A percentile compares a stretch with the other conserved stretches of the same genome.
These are phyloP conservation scores for Dicyrtomina minuta DNA, from an alignment of 2,888 invertebrate species.

Conservation along the genomic window DNA sequence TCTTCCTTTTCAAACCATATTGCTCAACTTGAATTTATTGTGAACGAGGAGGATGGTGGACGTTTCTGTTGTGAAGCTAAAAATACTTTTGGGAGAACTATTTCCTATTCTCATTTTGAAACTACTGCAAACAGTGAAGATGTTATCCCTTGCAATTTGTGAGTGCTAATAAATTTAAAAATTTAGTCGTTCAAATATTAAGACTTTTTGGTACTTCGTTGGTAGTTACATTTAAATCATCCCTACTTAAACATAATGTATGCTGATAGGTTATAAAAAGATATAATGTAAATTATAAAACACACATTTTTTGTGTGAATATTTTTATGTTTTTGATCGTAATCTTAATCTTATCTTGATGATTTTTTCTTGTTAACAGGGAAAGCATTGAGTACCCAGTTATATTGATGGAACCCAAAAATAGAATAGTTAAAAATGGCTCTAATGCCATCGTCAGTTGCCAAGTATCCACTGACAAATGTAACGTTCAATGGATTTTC, in stretches of 20 bases:
- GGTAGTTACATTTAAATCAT: no score
- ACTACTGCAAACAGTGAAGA: conserved; percentile 4
- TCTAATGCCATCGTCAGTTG: conserved; percentile 33
- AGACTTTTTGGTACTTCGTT: no score
- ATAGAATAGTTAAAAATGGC: conserved; percentile 32
- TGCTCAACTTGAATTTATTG: conserved; percentile 62
- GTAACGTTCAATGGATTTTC: conserved; percentile 31
- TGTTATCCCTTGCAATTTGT: conserved; percentile 32
- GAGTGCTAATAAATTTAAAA: no score
- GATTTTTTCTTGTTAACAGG: conserved; percentile 11
- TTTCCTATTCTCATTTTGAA: conserved; percentile 32
- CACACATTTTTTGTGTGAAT: no score
- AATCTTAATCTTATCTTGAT: no score
- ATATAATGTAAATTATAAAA: no score
- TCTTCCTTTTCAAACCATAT: conserved; percentile 20
- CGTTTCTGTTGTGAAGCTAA: conserved; percentile 68
- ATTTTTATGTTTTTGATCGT: no score
- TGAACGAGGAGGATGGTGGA: conserved; percentile 67
- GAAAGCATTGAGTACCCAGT: conserved; percentile 19
- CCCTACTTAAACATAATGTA: no score
- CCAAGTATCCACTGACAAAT: conserved; percentile 32
- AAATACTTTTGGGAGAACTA: conserved; percentile 61
- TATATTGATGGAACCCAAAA: conserved; percentile 35
- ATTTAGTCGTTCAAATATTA: no score
- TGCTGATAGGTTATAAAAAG: no score